These are phyloP conservation scores for Copidosoma aretas DNA, from an alignment of 2,888 invertebrate species.

Conservation along the genomic window DNA sequence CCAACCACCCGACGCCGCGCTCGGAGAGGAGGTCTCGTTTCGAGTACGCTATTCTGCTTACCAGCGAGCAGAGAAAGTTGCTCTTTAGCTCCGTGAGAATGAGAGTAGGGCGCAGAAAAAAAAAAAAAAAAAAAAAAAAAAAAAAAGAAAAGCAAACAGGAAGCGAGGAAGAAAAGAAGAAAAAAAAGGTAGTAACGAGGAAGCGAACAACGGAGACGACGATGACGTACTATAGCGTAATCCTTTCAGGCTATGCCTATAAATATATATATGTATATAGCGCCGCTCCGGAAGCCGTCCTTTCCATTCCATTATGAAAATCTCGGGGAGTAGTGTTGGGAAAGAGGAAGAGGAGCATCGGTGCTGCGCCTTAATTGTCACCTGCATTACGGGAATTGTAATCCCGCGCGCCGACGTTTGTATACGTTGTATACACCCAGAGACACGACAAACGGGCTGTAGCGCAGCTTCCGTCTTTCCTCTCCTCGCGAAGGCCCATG, in stretches of 20 bases:
- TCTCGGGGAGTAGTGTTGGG: constrained; percentile 34
- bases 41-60: not conserved
- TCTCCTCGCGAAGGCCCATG: too few relatives aligned
- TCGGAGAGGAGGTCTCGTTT: too few relatives aligned
- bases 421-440: not conserved
- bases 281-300: constrained; percentile 29
- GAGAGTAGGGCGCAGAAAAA: too few relatives aligned
- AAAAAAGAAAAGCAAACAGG: too few relatives aligned
- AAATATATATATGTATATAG: constrained; percentile 32
- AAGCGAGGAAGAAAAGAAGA: not conserved
- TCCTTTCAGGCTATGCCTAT: constrained; percentile 44
- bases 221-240: constrained; percentile 46
- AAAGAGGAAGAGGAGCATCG: constrained; percentile 43
- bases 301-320: constrained; percentile 53
- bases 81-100: too few relatives aligned
- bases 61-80: not conserved
- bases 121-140: too few relatives aligned
- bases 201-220: constrained; percentile 21
- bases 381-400: constrained; percentile 46
- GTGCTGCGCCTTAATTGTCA: constrained; percentile 55
- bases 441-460: not conserved
- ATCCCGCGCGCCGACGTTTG: not conserved
- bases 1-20: too few relatives aligned
- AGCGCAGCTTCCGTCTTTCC: constrained; percentile 12
- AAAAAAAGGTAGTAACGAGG: constrained; percentile 23